phyloP scores from a whole-genome alignment of 2,113 vertebrate genomes.

The Oryzias melastigma region DNA sequence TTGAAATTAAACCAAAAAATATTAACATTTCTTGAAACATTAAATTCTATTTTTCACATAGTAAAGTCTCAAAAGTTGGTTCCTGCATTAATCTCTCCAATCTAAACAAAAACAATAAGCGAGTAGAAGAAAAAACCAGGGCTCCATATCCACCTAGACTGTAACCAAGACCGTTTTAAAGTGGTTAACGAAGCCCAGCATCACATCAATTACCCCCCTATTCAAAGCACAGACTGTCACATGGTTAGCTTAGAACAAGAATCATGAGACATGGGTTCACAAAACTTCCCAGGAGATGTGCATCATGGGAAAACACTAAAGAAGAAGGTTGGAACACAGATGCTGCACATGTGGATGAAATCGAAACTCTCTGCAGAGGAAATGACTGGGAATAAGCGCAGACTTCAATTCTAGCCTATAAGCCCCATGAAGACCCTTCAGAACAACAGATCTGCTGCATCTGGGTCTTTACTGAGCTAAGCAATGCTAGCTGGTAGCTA shows the following conservation, averaged over 20 bases:
- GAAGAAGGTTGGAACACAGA: background rate
- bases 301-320: conserved; percentile 38
- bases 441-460: too few species aligned
- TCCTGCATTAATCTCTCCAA: too few species aligned
- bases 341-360: conserved; percentile 5
- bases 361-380: background rate
- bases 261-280: conserved; percentile 65
- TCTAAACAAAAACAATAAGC: background rate
- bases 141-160: background rate
- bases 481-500: too few species aligned
- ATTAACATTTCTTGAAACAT: too few species aligned
- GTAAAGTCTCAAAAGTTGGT: too few species aligned
- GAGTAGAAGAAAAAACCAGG: background rate
- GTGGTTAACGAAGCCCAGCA: conserved; percentile 60
- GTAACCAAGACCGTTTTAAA: conserved; percentile 51
- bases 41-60: too few species aligned
- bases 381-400: background rate
- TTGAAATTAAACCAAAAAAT: too few species aligned
- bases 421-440: background rate
- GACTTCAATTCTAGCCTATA: background rate
- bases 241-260: conserved; percentile 66
- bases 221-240: conserved; percentile 59
- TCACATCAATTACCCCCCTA: conserved; percentile 72
- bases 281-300: conserved; percentile 34
- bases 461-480: too few species aligned